Evolutionary conservation across 2,888 invertebrate species (phyloP).

Genomic region (Autographa gamma): DNA sequence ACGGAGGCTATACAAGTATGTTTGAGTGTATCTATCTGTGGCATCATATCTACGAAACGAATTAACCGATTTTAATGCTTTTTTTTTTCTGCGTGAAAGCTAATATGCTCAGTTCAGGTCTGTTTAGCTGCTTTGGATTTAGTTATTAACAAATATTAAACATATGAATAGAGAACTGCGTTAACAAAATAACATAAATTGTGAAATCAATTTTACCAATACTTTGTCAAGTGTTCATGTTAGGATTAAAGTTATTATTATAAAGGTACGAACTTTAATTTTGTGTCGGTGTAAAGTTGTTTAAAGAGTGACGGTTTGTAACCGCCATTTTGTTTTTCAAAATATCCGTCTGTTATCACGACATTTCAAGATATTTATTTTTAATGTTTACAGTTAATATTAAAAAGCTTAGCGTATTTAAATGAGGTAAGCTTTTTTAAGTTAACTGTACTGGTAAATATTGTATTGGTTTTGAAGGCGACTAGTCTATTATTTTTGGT

Average conservation of each 20-base stretch:
- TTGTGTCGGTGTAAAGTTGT: background rate
- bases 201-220: too few relatives aligned
- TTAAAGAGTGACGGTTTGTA: background rate
- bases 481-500: background rate
- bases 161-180: too few relatives aligned
- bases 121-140: too few relatives aligned
- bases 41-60: too few relatives aligned
- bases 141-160: too few relatives aligned
- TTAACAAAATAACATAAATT: too few relatives aligned
- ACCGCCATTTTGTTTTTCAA: background rate
- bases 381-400: background rate
- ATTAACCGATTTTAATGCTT: too few relatives aligned
- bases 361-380: background rate
- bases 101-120: too few relatives aligned
- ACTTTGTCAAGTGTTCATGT: background rate
- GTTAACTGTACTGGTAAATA: background rate
- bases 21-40: too few relatives aligned
- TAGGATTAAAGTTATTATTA: background rate
- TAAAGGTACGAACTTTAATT: background rate
- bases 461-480: slow-evolving; percentile 1
- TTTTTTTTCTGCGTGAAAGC: too few relatives aligned
- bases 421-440: too few relatives aligned
- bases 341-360: background rate
- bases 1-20: too few relatives aligned
- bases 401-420: background rate